phyloP scores from a whole-genome alignment of 2,113 vertebrate species.

The Colistium nudipinnis region DNA sequence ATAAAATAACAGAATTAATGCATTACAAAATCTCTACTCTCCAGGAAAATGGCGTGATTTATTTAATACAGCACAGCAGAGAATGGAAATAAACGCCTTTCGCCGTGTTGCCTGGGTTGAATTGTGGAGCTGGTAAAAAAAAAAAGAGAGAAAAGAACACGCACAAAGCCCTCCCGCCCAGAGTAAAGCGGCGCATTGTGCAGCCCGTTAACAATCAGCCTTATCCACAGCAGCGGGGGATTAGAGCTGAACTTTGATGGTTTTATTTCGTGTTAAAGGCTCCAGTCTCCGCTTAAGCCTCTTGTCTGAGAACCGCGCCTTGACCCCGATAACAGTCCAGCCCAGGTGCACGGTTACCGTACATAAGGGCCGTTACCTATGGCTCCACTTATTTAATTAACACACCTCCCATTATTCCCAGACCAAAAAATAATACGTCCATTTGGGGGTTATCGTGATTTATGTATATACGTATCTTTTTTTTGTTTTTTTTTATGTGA shows the following conservation, averaged over 20 bases:
- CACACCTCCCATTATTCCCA: neutral
- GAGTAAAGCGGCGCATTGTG: constrained; percentile 35
- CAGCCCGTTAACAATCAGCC: constrained; percentile 43
- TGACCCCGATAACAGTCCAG: constrained; percentile 70
- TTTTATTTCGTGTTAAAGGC: constrained; percentile 72
- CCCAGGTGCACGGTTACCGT: constrained; percentile 33
- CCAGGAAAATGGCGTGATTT: neutral
- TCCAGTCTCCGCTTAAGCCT: constrained; percentile 76
- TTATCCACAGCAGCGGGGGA: constrained; percentile 62
- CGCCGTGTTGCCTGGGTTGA: constrained; percentile 20
- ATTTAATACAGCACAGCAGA: neutral
- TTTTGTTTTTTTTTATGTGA: neutral
- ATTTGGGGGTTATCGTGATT: neutral
- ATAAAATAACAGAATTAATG: neutral
- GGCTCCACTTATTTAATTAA: constrained; percentile 37
- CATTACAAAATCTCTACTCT: neutral
- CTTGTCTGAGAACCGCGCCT: constrained; percentile 69
- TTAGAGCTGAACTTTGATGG: constrained; percentile 75
- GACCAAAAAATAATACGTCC: neutral
- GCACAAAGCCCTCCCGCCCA: neutral
- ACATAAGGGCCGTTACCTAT: constrained; percentile 1
- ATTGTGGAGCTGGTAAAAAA: neutral
- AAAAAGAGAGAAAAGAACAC: neutral
- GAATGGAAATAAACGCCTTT: neutral
- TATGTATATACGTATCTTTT: neutral